A percentile compares a stretch with the other conserved stretches of the same genome.
phyloP scores from a whole-genome alignment of 2,797 vertebrate species.

The Chrosomus eos region DNA sequence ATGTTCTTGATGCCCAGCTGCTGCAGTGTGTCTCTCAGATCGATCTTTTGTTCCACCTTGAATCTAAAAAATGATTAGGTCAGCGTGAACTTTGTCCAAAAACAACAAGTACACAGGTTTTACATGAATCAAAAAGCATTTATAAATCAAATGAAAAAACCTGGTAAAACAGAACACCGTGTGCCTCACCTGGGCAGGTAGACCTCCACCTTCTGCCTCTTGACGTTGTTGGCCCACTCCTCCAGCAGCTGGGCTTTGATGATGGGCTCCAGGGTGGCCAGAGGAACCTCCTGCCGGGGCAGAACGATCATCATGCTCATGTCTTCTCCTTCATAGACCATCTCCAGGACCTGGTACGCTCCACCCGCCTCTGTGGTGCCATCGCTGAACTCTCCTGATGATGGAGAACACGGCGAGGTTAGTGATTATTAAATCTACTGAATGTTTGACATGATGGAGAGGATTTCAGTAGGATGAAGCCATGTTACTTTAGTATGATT shows the following conservation, averaged over 20 bases:
- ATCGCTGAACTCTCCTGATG: conserved; percentile 94
- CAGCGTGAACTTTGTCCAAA: not conserved
- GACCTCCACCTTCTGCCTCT: conserved; percentile 96
- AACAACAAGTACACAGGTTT: not conserved
- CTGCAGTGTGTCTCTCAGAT: conserved; percentile 88
- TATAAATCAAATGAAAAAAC: not conserved
- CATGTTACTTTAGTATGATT: not conserved
- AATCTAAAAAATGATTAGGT: conserved; percentile 77
- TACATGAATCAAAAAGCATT: not conserved
- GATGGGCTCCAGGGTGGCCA: conserved; percentile 90
- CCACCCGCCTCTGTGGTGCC: conserved; percentile 96
- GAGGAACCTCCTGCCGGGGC: conserved; percentile 93
- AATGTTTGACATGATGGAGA: not conserved
- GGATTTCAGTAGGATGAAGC: not conserved
- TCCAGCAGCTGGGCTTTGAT: conserved; percentile 91
- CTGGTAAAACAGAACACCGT: not conserved
- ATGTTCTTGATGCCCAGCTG: conserved; percentile 90
- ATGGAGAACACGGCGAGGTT: not conserved
- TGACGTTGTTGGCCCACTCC: conserved; percentile 96
- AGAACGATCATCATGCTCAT: conserved; percentile 95
- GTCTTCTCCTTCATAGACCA: conserved; percentile 93
- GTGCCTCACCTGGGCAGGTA: conserved; percentile 90
- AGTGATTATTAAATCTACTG: not conserved
- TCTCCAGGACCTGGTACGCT: conserved; percentile 97
- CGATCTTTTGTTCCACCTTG: conserved; percentile 92